phyloP scores from a whole-genome alignment of 2,888 invertebrate species.

The Euphydryas editha region DNA sequence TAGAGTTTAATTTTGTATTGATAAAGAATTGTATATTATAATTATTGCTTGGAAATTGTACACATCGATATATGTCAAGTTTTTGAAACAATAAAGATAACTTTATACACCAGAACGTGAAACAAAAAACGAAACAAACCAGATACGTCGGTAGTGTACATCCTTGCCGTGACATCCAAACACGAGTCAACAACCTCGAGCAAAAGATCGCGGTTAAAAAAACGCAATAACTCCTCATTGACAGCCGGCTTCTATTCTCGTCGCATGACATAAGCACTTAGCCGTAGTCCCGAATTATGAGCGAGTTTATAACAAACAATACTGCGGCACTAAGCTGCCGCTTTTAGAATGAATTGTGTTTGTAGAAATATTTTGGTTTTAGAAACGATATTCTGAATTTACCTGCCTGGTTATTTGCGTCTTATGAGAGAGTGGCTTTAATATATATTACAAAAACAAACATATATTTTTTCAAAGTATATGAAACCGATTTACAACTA shows the following conservation, averaged over 20 bases:
- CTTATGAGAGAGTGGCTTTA: too few relatives aligned
- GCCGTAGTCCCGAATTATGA: constrained; percentile 47
- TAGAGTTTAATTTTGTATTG: too few relatives aligned
- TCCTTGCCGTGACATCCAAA: constrained; percentile 81
- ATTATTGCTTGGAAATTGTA: too few relatives aligned
- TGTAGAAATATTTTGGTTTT: constrained; percentile 17
- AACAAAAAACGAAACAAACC: constrained; percentile 8
- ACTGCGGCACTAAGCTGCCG: constrained; percentile 31
- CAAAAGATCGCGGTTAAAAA: constrained; percentile 57
- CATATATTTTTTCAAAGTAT: too few relatives aligned
- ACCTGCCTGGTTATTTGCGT: neutral
- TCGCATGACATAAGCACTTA: constrained; percentile 69
- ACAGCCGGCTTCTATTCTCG: constrained; percentile 71
- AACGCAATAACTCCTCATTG: constrained; percentile 73
- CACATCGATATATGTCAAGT: neutral
- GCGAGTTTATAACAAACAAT: constrained; percentile 30
- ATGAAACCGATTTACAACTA: too few relatives aligned
- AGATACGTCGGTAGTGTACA: constrained; percentile 37
- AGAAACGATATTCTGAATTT: constrained; percentile 1
- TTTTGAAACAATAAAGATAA: neutral
- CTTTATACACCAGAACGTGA: neutral
- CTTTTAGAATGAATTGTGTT: constrained; percentile 14
- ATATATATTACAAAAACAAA: too few relatives aligned
- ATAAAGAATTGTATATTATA: too few relatives aligned
- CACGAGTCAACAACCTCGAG: constrained; percentile 75